Percentiles rank a stretch among this genome's conserved stretches.
Evolutionary conservation across 2,797 vertebrate species (phyloP).

Genomic region (Graptemys geographica): DNA sequence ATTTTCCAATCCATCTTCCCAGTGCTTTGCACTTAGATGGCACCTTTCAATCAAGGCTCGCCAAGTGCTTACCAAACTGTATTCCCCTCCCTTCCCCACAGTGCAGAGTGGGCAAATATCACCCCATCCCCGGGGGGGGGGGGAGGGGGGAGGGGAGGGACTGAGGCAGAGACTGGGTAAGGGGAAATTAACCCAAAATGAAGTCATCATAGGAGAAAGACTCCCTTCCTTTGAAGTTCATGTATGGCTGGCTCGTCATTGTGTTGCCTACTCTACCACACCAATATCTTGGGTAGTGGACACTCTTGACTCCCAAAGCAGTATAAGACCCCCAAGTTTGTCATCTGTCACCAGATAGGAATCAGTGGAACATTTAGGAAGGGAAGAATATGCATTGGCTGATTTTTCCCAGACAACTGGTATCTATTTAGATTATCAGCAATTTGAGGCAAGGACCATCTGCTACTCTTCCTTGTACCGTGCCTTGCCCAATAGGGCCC

Average conservation of each 20-base stretch:
- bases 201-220: not conserved
- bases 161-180: not conserved
- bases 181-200: not conserved
- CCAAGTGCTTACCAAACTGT: not conserved
- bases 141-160: accelerated
- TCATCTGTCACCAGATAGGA: not conserved
- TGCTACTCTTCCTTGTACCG: not conserved
- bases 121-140: accelerated
- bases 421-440: not conserved
- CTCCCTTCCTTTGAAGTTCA: not conserved
- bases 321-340: not conserved
- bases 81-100: not conserved
- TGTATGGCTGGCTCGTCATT: not conserved
- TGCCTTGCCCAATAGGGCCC: not conserved
- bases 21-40: not conserved
- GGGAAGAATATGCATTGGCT: not conserved
- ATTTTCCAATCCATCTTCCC: not conserved
- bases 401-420: not conserved
- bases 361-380: not conserved
- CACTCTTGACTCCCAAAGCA: not conserved
- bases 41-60: conserved; percentile 28
- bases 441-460: not conserved
- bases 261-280: not conserved
- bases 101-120: not conserved
- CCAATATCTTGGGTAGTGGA: not conserved